Conservation (phyloP, 1,140 invertebrate genomes). For the Lysiphlebus fabarum region DNA sequence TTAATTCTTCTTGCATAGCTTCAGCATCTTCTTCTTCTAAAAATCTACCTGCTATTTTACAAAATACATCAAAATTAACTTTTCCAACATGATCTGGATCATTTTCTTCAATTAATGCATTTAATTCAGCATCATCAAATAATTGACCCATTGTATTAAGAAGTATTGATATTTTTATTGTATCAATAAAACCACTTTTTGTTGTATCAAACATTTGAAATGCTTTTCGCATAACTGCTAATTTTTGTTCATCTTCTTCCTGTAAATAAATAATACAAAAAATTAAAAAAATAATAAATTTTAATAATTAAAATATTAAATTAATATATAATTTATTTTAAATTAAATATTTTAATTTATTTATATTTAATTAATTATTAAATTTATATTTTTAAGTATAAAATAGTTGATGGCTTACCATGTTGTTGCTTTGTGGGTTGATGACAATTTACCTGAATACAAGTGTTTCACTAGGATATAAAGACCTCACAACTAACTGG, state of each 20-base stretch:
- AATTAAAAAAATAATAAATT: background rate
- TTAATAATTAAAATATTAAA: conserved; percentile 2
- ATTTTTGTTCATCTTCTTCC: conserved; percentile 78
- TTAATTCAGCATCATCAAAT: conserved; percentile 83
- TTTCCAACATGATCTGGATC: conserved; percentile 82
- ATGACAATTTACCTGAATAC: conserved; percentile 42
- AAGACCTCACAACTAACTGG: conserved; percentile 32
- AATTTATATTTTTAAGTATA: background rate
- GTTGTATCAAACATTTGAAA: conserved; percentile 94
- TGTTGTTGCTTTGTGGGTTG: conserved; percentile 35
- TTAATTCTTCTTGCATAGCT: conserved; percentile 90
- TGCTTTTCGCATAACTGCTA: conserved; percentile 84
- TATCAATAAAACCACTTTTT: conserved; percentile 86
- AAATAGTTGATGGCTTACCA: conserved; percentile 34
- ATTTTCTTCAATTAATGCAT: conserved; percentile 77
- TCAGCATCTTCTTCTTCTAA: conserved; percentile 88
- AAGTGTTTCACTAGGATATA: conserved; percentile 38
- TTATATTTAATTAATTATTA: no score
- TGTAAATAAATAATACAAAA: conserved; percentile 36
- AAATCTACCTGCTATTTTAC: conserved; percentile 84
- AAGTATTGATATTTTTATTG: conserved; percentile 84
- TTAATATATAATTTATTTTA: background rate
- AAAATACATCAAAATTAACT: conserved; percentile 92
- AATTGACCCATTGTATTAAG: conserved; percentile 91
- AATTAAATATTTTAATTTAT: no score